phyloP scores from a whole-genome alignment of 1,140 invertebrate genomes.

The Halictus rubicundus region DNA sequence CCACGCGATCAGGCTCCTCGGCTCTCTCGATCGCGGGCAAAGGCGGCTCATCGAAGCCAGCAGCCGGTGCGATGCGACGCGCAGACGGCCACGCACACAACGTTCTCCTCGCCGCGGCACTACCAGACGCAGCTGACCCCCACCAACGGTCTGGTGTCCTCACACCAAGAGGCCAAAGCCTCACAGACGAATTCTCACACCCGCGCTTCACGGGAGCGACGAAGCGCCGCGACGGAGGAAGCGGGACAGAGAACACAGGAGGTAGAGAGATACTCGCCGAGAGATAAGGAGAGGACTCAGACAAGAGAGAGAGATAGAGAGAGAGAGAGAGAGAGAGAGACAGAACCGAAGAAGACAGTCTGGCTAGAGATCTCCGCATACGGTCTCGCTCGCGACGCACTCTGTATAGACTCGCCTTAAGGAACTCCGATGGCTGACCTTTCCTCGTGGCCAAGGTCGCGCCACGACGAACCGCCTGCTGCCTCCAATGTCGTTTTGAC shows the following conservation, averaged over 20 bases:
- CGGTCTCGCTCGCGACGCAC: constrained; percentile 27
- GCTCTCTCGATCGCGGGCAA: constrained; percentile 19
- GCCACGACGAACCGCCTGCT: constrained; percentile 49
- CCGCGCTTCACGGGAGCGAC: constrained; percentile 35
- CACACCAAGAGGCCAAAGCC: constrained; percentile 39
- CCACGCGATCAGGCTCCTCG: constrained; percentile 18
- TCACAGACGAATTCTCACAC: constrained; percentile 60
- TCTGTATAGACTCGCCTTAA: constrained; percentile 31
- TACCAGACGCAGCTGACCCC: constrained; percentile 38
- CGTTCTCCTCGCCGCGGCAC: constrained; percentile 6
- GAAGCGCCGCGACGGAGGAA: constrained; percentile 16
- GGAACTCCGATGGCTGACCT: constrained; percentile 57
- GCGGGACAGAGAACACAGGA: constrained; percentile 6
- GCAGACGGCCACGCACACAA: constrained; percentile 15
- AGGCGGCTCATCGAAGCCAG: not conserved
- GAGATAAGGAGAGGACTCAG: constrained; percentile 24
- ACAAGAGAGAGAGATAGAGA: not conserved
- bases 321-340: not conserved
- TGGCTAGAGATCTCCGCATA: constrained; percentile 10
- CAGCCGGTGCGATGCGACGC: constrained; percentile 12
- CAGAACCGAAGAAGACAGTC: not conserved
- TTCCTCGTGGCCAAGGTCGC: constrained; percentile 64
- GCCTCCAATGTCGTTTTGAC: constrained; percentile 59
- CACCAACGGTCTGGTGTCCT: not conserved
- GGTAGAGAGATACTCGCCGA: constrained; percentile 35